Percentiles rank a stretch among this genome's conserved stretches.
These are phyloP conservation scores for Diplazon laetatorius DNA, from an alignment of 2,888 invertebrate species.

Conservation along the genomic window DNA sequence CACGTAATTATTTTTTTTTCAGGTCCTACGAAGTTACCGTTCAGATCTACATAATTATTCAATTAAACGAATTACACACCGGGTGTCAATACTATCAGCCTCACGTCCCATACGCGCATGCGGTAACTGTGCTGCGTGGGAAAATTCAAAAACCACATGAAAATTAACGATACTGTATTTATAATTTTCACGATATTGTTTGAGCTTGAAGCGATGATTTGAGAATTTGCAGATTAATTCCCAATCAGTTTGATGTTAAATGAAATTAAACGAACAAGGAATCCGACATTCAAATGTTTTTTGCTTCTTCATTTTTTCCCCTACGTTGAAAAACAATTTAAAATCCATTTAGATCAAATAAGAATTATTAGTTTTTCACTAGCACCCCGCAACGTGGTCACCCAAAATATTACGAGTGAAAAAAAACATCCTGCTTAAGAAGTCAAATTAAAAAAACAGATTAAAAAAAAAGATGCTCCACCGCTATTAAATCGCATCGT, in stretches of 20 bases:
- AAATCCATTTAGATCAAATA: not conserved
- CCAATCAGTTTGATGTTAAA: too few species aligned
- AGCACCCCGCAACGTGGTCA: not conserved
- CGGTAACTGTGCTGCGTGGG: too few species aligned
- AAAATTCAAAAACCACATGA: too few species aligned
- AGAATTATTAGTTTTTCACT: not conserved
- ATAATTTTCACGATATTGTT: too few species aligned
- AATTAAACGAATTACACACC: conserved; percentile 58
- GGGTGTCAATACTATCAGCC: conserved; percentile 1
- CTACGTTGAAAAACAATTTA: not conserved
- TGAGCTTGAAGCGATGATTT: too few species aligned
- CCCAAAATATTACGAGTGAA: not conserved
- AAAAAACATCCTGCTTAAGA: not conserved
- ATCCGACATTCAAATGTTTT: not conserved
- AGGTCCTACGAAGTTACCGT: conserved; percentile 26
- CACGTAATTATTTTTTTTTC: conserved; percentile 41
- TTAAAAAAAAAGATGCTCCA: not conserved
- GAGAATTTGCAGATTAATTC: too few species aligned
- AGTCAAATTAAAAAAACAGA: too few species aligned
- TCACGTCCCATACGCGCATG: not conserved
- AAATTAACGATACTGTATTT: too few species aligned
- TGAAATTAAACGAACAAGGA: too few species aligned
- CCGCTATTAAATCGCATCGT: not conserved
- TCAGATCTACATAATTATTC: conserved; percentile 60
- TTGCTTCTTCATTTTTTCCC: not conserved